Base-by-base conservation (phyloP, 2,113 vertebrate genomes). In the Rhizomys pruinosus region DNA sequence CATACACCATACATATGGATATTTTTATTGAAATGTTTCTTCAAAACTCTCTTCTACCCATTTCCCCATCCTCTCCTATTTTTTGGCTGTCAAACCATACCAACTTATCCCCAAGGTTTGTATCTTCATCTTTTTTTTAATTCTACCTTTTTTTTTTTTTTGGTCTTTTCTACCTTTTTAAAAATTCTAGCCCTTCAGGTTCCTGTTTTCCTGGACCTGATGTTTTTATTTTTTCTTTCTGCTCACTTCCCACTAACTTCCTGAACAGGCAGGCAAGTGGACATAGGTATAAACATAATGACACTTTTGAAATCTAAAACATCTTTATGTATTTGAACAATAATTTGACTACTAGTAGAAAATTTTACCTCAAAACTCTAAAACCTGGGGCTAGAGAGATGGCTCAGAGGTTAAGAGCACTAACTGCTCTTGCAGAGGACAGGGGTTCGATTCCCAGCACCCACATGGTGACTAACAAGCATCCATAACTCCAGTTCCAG, bases 1-100 rank as follows among this genome's bases (percentile, higher is more conserved):
- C 29, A 52, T 39, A 34, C n/a, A 55, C 32, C 17, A 55, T 20
- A 20, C 25, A 88, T 57, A n/a, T n/a, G 32, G 34, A 44, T 3
- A 69, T 87, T 87, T n/a, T 78, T 57, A 84, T 37, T 93, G 29
- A 87, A 74, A 76, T 34, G 63, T 34, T 71, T 74, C 34, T 95
- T 86, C 15, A 73, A 69, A 86, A 27, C 29, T 29, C 20, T 27
- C 39, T 55, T 89, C 63, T 42, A 29, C 10, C 16, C 10, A 32
- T 73, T 74, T 91, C 47, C 69, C 34, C 44, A 12, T 68, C 19
- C 23, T 86, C 15, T 78, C 52, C 81, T 84, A 47, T 76, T 80
- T 59, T 84, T 84, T 8, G 23, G 63, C 47, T 86, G 55, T 61
- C 64, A 82, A 82, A 76, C 32, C 4, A 42, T 66, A n/a, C 72